phyloP scores from a whole-genome alignment of 2,888 invertebrate species.

The Oscheius sp. region DNA sequence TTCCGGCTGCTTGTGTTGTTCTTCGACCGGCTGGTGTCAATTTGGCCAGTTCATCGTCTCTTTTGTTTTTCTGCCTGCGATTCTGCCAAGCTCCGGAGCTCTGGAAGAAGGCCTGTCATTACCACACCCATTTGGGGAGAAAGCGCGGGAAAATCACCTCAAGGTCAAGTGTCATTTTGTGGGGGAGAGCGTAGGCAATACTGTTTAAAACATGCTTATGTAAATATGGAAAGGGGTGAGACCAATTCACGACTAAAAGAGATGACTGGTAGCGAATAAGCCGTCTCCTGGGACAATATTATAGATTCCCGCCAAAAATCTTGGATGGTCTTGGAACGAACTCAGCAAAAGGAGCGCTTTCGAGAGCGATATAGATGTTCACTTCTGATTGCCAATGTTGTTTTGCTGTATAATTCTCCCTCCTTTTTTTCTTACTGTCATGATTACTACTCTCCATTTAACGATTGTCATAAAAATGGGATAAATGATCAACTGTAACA shows the following conservation, averaged over 20 bases:
- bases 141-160: slow-evolving; percentile 22
- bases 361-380: neutral
- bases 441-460: too few species aligned
- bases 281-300: too few species aligned
- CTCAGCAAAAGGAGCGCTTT: too few species aligned
- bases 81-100: slow-evolving; percentile 53
- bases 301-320: too few species aligned
- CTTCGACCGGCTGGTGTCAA: neutral
- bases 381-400: neutral
- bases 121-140: neutral
- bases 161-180: slow-evolving; percentile 16
- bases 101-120: slow-evolving; percentile 27
- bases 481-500: too few species aligned
- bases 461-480: too few species aligned
- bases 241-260: too few species aligned
- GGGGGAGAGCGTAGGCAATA: neutral
- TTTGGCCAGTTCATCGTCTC: slow-evolving; percentile 30
- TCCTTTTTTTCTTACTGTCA: too few species aligned
- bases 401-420: neutral
- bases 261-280: too few species aligned
- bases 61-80: slow-evolving; percentile 37
- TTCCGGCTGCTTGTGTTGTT: neutral
- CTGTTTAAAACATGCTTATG: slow-evolving; percentile 4
- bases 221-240: neutral
- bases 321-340: too few species aligned